Conservation (phyloP, 1,140 invertebrate genomes). For the Drosophila ercepeae region DNA sequence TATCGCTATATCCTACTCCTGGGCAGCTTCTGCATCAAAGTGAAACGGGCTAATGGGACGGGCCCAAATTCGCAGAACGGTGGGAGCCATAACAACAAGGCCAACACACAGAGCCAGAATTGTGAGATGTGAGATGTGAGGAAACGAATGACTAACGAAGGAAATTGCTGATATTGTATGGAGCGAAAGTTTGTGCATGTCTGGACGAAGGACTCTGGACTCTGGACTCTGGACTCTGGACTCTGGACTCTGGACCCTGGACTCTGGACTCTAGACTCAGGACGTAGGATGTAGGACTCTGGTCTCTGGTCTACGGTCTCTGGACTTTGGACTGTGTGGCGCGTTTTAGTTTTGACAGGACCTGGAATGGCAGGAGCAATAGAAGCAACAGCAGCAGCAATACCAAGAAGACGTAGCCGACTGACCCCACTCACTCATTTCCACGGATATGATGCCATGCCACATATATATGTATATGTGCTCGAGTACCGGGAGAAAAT, state of each 20-base stretch:
- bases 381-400: slow-evolving; percentile 39
- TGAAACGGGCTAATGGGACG: slow-evolving; percentile 70
- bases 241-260: slow-evolving; percentile 1
- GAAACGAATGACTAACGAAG: slow-evolving; percentile 82
- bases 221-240: slow-evolving; percentile 5
- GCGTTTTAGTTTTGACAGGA: slow-evolving; percentile 79
- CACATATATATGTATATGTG: slow-evolving; percentile 7
- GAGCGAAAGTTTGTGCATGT: slow-evolving; percentile 76
- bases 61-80: slow-evolving; percentile 56
- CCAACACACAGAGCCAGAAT: background rate
- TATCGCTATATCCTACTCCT: slow-evolving; percentile 10
- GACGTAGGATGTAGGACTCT: slow-evolving; percentile 26
- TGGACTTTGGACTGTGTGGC: slow-evolving; percentile 10
- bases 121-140: slow-evolving; percentile 56
- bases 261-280: background rate
- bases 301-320: background rate
- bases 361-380: slow-evolving; percentile 57
- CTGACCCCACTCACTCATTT: slow-evolving; percentile 21
- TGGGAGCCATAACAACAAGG: slow-evolving; percentile 75
- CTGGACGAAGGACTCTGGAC: slow-evolving; percentile 35
- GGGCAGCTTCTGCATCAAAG: slow-evolving; percentile 70
- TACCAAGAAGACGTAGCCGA: slow-evolving; percentile 38
- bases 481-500: slow-evolving; percentile 41
- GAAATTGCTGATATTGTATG: slow-evolving; percentile 82
- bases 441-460: slow-evolving; percentile 30